Evolutionary conservation across 2,888 invertebrate species (phyloP), one percentile per base, ranked within the genome.

Genomic region (Drosophila flavopinicola): DNA sequence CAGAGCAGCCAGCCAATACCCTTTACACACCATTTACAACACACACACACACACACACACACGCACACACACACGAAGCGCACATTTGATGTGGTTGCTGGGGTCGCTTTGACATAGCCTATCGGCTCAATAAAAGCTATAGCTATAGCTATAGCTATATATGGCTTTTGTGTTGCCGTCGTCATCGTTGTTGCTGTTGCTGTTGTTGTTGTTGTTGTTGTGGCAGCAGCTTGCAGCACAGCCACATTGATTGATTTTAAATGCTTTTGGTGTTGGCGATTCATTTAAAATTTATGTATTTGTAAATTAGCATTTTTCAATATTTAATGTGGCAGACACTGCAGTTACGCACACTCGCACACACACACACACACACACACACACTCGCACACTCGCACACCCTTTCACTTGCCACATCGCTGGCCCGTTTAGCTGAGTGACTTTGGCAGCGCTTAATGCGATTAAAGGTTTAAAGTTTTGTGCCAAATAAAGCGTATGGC

Each of bases 391-490:
- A 11, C 1, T 27, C 15, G 35, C 15, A 35, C 35, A 17, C n/a
- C 32, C 29, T 30, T 6, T 7, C 29, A 30, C 4, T 9, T 15
- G 38, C 13, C 27, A n/a, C n/a, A 2, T 17, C 6, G 1, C n/a
- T 2, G 1, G 10, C 10, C 30, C 48, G 33, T 38, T 49, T 57
- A 59, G 54, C 44, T 48, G 45, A 66, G 32, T 74, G 73, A 72
- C 72, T 73, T 76, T 76, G 60, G 58, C 80, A 66, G 77, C 80
- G 72, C 68, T 78, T 84, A 86, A 84, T 84, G 84, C 84, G 84
- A 86, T 84, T 84, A 86, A 82, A 74, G 77, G 82, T 78, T 86
- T 84, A 86, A 79, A 84, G 78, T 80, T 84, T 77, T 80, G 73
- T 68, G 77, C 71, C 74, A 75, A 84, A 84, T 84, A 84, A 80